Evolutionary conservation across 2,888 invertebrate genomes (phyloP).

Genomic region (Biston stratarius): DNA sequence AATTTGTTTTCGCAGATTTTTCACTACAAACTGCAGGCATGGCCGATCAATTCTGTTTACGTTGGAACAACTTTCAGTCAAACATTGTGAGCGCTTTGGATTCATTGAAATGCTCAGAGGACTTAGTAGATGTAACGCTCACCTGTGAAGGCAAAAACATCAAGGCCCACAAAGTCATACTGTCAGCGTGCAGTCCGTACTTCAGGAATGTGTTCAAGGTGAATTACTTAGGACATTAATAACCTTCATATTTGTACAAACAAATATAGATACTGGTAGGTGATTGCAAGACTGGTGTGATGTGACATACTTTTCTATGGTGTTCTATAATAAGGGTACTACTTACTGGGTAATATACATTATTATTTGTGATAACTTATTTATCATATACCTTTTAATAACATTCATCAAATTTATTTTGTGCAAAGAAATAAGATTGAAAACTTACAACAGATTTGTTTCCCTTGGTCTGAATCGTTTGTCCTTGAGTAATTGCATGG

Average conservation of each 20-base stretch:
- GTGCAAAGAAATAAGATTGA: neutral
- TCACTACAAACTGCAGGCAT: slow-evolving; percentile 71
- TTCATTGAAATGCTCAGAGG: slow-evolving; percentile 89
- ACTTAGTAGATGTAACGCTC: slow-evolving; percentile 90
- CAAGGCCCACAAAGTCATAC: slow-evolving; percentile 91
- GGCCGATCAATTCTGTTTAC: slow-evolving; percentile 90
- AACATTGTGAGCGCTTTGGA: slow-evolving; percentile 90
- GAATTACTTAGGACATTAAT: slow-evolving; percentile 82
- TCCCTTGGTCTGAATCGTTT: neutral
- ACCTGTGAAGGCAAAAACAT: slow-evolving; percentile 90
- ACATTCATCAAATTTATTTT: neutral
- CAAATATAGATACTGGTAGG: slow-evolving; percentile 49
- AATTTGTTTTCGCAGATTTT: slow-evolving; percentile 65
- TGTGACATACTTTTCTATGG: slow-evolving; percentile 42
- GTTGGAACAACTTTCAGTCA: slow-evolving; percentile 91
- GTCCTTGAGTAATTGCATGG: neutral
- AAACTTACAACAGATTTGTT: neutral
- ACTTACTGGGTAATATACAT: neutral
- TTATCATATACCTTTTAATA: neutral
- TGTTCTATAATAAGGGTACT: slow-evolving; percentile 17
- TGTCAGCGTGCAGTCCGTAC: slow-evolving; percentile 91
- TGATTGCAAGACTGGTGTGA: slow-evolving; percentile 42
- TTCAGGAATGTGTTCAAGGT: slow-evolving; percentile 91
- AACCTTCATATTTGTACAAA: slow-evolving; percentile 76
- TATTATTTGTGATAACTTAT: neutral